Base-by-base conservation (phyloP, 2,797 vertebrate genomes). In the Sciurus vulgaris region DNA sequence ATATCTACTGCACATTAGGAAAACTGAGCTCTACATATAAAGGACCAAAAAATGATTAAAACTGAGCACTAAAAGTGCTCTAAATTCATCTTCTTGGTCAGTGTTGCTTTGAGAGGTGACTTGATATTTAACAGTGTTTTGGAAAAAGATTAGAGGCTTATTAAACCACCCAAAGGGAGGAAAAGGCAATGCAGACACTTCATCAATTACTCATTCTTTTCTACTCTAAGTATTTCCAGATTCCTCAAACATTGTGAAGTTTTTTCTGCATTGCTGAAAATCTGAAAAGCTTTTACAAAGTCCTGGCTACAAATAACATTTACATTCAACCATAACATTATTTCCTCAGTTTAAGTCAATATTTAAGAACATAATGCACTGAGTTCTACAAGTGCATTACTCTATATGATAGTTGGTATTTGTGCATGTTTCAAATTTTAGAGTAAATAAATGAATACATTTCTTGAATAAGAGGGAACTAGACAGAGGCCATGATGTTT, bases 141-240 rank as follows among this genome's bases (percentile, higher is more conserved):
- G 11, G 67, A n/a, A 67, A 86, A 90, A 92, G 85, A 49, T 69
- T 78, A 87, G 69, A 88, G 22, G 35, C 14, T 35, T n/a, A 94
- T 81, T 41, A 76, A 88, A 90, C 51, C 81, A 61, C 84, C 88
- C 61, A 69, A 73, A 86, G 22, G 59, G 47, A 96, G 51, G 59
- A 89, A 91, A 79, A 15, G 35, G 20, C 30, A 76, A 65, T 15
- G 49, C 47, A 94, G 78, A 86, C 1, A 14, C 51, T 95, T 54
- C 41, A 33, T 73, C 77, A 72, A 38, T 95, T 86, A 91, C 35
- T 91, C 70, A 73, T 86, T 86, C 44, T 91, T 76, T 94, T 69
- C 86, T 49, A 54, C 28, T 78, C 63, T 70, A 91, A 91, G 54
- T 73, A 87, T 78, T 90, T 95, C 89, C 59, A 91, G 85, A 86